Evolutionary conservation across 2,888 invertebrate genomes (phyloP).

Genomic region (Drosophila eohydei): DNA sequence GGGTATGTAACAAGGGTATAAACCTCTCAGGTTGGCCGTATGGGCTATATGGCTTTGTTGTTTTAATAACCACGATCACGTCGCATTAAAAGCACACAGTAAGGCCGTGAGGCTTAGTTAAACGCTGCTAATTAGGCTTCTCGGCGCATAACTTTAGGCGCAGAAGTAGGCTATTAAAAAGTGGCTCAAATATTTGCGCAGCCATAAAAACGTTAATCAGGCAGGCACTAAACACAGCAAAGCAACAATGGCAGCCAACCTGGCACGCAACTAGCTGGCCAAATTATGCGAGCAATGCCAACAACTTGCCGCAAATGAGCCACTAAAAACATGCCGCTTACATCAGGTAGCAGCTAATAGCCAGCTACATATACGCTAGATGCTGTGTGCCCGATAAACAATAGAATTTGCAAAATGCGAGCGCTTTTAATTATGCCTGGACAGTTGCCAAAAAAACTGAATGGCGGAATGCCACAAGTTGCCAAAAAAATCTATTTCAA

Average conservation of each 20-base stretch:
- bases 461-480: slow-evolving; percentile 50
- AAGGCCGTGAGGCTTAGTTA: slow-evolving; percentile 77
- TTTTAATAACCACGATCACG: slow-evolving; percentile 80
- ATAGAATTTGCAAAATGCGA: slow-evolving; percentile 14
- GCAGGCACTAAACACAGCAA: slow-evolving; percentile 12
- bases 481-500: slow-evolving; percentile 76
- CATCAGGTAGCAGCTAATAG: slow-evolving; percentile 35
- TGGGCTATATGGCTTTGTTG: slow-evolving; percentile 46
- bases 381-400: slow-evolving; percentile 2
- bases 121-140: slow-evolving; percentile 82
- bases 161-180: slow-evolving; percentile 73
- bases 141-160: slow-evolving; percentile 62
- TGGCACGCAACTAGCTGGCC: slow-evolving; percentile 39
- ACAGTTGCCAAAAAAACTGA: slow-evolving; percentile 46
- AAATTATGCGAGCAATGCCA: slow-evolving; percentile 32
- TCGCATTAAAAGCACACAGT: slow-evolving; percentile 63
- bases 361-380: background rate
- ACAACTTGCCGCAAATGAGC: slow-evolving; percentile 32
- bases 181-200: slow-evolving; percentile 70
- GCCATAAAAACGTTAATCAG: slow-evolving; percentile 79
- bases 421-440: slow-evolving; percentile 71
- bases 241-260: background rate
- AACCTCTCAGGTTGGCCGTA: slow-evolving; percentile 41
- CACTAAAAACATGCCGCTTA: slow-evolving; percentile 19
- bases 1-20: slow-evolving; percentile 11